Percentiles rank a stretch among this genome's conserved stretches.
phyloP scores from a whole-genome alignment of 2,888 invertebrate species.

The Formica aserva region DNA sequence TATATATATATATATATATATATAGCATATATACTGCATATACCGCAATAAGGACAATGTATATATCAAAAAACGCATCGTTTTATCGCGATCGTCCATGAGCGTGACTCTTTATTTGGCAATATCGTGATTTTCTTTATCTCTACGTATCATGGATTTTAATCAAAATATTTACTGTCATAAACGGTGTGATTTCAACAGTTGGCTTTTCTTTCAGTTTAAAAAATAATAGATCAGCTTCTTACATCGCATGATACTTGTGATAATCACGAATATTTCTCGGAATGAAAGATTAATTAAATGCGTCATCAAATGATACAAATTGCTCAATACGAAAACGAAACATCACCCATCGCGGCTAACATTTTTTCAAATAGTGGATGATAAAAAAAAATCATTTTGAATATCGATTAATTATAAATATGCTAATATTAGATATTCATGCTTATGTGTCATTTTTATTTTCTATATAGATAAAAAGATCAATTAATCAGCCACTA shows the following conservation, averaged over 20 bases:
- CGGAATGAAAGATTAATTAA: background rate
- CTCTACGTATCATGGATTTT: background rate
- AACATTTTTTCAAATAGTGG: background rate
- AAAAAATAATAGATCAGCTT: background rate
- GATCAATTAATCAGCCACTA: background rate
- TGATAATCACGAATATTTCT: background rate
- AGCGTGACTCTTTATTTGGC: background rate
- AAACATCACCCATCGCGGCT: background rate
- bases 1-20: constrained; percentile 61
- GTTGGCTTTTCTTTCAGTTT: background rate
- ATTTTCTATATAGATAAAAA: background rate
- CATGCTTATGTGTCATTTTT: background rate
- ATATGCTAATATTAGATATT: constrained; percentile 14
- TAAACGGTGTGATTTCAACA: background rate
- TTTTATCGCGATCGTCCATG: background rate
- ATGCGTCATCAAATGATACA: background rate
- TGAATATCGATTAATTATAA: background rate
- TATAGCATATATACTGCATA: too few relatives aligned
- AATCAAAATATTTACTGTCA: background rate
- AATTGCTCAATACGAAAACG: constrained; percentile 6
- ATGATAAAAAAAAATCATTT: background rate
- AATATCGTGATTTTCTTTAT: too few relatives aligned
- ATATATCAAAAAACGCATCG: background rate
- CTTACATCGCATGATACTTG: background rate
- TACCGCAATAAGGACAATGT: background rate